Conservation (phyloP, 2,888 invertebrate genomes). For the Cephus rjabovi region DNA sequence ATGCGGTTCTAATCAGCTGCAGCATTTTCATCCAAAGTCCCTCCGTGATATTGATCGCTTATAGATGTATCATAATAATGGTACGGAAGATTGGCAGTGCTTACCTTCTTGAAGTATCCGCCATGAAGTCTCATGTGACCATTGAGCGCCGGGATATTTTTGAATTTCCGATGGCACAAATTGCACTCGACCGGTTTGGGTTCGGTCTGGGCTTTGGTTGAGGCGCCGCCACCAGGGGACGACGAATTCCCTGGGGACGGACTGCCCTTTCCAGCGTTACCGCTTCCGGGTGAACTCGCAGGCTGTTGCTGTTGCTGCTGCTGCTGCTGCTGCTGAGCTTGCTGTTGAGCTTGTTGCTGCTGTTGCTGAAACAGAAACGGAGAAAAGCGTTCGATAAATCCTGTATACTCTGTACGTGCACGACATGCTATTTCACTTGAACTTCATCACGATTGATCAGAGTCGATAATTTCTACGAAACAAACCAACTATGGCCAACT, state of each 20-base stretch:
- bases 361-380: slow-evolving; percentile 40
- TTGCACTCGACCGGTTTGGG: slow-evolving; percentile 94
- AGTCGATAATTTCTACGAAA: neutral
- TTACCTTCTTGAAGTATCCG: slow-evolving; percentile 94
- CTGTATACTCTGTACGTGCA: neutral
- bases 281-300: slow-evolving; percentile 59
- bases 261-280: slow-evolving; percentile 57
- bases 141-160: slow-evolving; percentile 97
- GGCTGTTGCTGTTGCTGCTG: slow-evolving; percentile 51
- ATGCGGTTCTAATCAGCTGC: neutral
- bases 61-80: neutral
- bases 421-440: neutral
- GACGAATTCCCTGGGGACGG: slow-evolving; percentile 57
- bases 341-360: slow-evolving; percentile 49
- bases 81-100: neutral
- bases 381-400: neutral
- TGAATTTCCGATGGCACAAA: slow-evolving; percentile 94
- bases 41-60: neutral
- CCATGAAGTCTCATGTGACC: slow-evolving; percentile 98
- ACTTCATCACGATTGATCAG: neutral
- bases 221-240: slow-evolving; percentile 59
- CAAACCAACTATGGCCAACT: neutral
- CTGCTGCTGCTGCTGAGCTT: slow-evolving; percentile 46
- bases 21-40: too few relatives aligned
- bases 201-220: slow-evolving; percentile 70